A percentile compares a stretch with the other conserved stretches of the same genome.
Evolutionary conservation across 2,797 vertebrate genomes (phyloP).

Genomic region (Hippopotamyrus pictus): DNA sequence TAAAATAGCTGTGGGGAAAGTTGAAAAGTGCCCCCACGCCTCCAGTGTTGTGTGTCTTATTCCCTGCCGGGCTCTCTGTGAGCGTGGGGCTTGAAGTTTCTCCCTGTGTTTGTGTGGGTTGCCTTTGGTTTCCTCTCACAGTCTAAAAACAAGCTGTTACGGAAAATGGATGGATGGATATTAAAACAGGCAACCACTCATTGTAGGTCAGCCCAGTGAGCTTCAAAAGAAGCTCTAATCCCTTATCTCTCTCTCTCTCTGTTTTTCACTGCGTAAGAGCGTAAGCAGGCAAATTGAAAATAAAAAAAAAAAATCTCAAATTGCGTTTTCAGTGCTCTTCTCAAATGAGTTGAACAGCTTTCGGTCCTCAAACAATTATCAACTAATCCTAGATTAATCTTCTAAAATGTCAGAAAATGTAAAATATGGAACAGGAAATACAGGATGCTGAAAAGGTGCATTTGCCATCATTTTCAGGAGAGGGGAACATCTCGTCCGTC

Average conservation of each 20-base stretch:
- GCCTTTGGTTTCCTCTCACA: not conserved
- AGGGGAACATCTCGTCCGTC: not conserved
- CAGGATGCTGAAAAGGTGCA: not conserved
- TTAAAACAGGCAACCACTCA: not conserved
- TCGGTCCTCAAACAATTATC: not conserved
- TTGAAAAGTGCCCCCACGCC: not conserved
- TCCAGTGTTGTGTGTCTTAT: not conserved
- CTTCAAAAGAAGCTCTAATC: slow-evolving; percentile 1
- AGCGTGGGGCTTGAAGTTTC: not conserved
- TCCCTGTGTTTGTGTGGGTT: not conserved
- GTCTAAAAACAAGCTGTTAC: not conserved
- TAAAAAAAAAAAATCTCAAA: not conserved
- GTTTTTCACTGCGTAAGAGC: not conserved
- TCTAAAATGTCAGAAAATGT: not conserved
- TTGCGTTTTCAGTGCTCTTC: not conserved
- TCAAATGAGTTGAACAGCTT: not conserved
- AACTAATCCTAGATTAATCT: slow-evolving; percentile 7
- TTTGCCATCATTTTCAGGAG: not conserved
- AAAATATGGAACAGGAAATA: not conserved
- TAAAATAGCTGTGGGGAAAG: not conserved
- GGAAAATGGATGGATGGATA: slow-evolving; percentile 1
- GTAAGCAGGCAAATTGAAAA: not conserved
- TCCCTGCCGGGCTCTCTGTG: not conserved
- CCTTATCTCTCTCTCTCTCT: not conserved
- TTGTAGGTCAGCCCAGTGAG: not conserved